phyloP scores from a whole-genome alignment of 2,113 vertebrate species.

The Myiozetetes cayanensis region DNA sequence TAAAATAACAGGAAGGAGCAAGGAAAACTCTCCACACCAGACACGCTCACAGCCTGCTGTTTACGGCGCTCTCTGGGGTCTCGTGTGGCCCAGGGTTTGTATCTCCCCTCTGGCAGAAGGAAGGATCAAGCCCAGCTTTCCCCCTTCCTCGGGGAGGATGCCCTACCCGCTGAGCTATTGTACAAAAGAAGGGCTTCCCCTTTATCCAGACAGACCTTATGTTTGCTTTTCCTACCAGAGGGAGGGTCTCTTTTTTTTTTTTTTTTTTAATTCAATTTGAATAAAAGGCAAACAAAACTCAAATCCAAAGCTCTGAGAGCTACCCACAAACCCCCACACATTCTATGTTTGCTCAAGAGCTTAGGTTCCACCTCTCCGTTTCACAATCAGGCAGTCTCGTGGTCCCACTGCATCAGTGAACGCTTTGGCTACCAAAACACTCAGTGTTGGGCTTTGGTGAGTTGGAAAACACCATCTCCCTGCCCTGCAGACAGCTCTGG shows the following conservation, averaged over 20 bases:
- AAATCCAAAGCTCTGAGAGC: background rate
- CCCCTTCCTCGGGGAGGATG: background rate
- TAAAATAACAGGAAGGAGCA: constrained; percentile 52
- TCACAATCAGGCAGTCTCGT: background rate
- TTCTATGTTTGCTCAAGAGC: background rate
- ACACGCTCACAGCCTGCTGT: background rate
- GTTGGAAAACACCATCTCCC: background rate
- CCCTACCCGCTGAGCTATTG: background rate
- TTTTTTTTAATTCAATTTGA: background rate
- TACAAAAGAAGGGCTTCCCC: background rate
- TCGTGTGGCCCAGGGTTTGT: background rate
- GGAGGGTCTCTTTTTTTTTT: background rate
- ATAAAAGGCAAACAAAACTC: background rate
- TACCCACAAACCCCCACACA: background rate
- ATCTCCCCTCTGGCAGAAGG: constrained; percentile 32
- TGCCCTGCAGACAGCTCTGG: background rate
- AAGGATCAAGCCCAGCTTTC: constrained; percentile 15
- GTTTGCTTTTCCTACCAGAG: background rate
- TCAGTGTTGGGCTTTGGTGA: rapidly evolving
- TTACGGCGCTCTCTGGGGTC: background rate
- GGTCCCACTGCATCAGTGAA: background rate
- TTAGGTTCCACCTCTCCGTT: background rate
- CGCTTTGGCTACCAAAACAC: background rate
- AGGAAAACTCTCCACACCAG: background rate
- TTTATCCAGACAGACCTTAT: constrained; percentile 41